These are phyloP conservation scores for Lycophotia porphyrea DNA, from an alignment of 2,888 invertebrate species.

Conservation along the genomic window DNA sequence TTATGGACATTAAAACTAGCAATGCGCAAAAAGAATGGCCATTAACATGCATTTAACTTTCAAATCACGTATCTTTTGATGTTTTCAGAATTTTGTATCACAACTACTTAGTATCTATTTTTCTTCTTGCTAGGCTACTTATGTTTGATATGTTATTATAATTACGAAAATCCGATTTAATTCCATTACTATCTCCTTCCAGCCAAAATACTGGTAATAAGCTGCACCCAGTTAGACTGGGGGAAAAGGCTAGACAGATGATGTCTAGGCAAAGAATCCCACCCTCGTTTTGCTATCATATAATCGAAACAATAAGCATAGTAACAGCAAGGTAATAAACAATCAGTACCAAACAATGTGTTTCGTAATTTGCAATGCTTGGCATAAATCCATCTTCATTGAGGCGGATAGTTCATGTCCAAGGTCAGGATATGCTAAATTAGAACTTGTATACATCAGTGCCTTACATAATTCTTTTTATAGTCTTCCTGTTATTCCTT, in stretches of 20 bases:
- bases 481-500: conserved; percentile 3
- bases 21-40: not conserved
- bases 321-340: conserved; percentile 14
- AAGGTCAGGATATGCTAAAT: conserved; percentile 45
- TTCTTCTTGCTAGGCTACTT: not conserved
- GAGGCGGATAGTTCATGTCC: conserved; percentile 31
- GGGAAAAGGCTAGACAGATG: not conserved
- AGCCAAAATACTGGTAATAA: too few species aligned
- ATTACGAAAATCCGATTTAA: not conserved
- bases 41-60: not conserved
- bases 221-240: not conserved
- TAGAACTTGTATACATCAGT: conserved; percentile 20
- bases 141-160: not conserved
- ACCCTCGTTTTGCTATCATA: not conserved
- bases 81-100: not conserved
- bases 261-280: not conserved
- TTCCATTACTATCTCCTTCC: too few species aligned
- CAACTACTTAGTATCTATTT: not conserved
- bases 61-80: not conserved
- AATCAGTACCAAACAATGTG: not conserved
- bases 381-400: conserved; percentile 49
- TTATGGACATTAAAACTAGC: not conserved
- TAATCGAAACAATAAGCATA: conserved; percentile 5
- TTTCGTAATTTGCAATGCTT: conserved; percentile 22
- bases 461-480: conserved; percentile 6